These are phyloP conservation scores for Drosophila kepulauana DNA, from an alignment of 1,140 invertebrate genomes.

Conservation along the genomic window DNA sequence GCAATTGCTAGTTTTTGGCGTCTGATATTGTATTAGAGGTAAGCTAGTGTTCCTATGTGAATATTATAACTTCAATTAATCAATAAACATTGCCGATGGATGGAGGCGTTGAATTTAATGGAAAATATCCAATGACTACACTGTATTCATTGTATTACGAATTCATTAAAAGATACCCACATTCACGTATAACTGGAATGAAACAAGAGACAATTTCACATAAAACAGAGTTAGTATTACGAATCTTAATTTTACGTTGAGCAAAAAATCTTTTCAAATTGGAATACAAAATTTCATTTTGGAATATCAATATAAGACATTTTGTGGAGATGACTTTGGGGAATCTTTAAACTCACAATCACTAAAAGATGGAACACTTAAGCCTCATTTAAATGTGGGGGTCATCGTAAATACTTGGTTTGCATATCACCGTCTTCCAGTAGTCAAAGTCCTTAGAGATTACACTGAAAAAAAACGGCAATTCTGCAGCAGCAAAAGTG, in stretches of 20 bases:
- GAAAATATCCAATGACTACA: constrained; percentile 91
- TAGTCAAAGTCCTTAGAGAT: constrained; percentile 90
- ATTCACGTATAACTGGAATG: constrained; percentile 90
- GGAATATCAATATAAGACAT: constrained; percentile 89
- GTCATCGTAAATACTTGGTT: constrained; percentile 93
- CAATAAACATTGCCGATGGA: constrained; percentile 85
- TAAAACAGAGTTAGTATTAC: constrained; percentile 94
- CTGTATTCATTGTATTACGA: constrained; percentile 91
- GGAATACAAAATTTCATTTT: constrained; percentile 90
- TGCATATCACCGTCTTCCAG: constrained; percentile 91
- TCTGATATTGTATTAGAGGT: constrained; percentile 89
- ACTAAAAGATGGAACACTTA: constrained; percentile 86
- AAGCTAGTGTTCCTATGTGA: constrained; percentile 34
- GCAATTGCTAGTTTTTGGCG: constrained; percentile 90
- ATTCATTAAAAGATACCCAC: constrained; percentile 90
- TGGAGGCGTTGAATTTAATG: constrained; percentile 89
- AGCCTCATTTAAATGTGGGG: constrained; percentile 87
- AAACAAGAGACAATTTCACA: constrained; percentile 89
- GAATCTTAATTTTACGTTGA: constrained; percentile 96
- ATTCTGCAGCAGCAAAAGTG: constrained; percentile 89
- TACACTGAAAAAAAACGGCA: constrained; percentile 88
- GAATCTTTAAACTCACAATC: constrained; percentile 89
- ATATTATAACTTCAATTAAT: no score
- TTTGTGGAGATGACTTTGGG: constrained; percentile 93
- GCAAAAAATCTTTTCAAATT: constrained; percentile 91